A percentile compares a stretch with the other conserved stretches of the same genome.
Conservation (phyloP, 2,888 invertebrate genomes). For the Geophilus truncorum region DNA sequence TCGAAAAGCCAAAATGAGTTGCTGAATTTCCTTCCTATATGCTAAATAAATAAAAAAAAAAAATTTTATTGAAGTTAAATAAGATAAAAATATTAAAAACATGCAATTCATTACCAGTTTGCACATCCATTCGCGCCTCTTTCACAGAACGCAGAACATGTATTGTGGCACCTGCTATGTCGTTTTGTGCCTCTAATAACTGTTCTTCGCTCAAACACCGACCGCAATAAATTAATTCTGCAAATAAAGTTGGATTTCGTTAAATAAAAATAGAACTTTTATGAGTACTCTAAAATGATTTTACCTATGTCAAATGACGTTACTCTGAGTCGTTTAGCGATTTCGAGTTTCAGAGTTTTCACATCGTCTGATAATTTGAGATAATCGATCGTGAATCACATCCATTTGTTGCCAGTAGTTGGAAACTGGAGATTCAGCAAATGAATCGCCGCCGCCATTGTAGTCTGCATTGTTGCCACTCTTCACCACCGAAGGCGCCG, state of each 20-base stretch:
- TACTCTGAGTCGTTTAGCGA: not conserved
- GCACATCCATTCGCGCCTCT: not conserved
- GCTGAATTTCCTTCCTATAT: slow-evolving; percentile 46
- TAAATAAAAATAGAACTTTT: too few species aligned
- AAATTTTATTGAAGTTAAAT: too few species aligned
- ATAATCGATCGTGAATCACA: not conserved
- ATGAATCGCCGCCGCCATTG: too few species aligned
- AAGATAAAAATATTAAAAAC: not conserved
- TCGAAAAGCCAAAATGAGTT: slow-evolving; percentile 59
- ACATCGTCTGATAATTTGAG: not conserved
- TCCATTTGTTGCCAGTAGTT: not conserved
- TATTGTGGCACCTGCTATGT: slow-evolving; percentile 55
- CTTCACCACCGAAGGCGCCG: too few species aligned
- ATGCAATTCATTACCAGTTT: slow-evolving; percentile 37
- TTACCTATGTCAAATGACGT: not conserved
- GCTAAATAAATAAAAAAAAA: slow-evolving; percentile 14
- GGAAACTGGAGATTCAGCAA: too few species aligned
- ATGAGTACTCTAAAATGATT: too few species aligned
- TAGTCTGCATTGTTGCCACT: too few species aligned
- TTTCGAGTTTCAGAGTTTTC: not conserved
- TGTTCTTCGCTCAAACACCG: slow-evolving; percentile 61
- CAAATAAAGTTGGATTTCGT: slow-evolving; percentile 40
- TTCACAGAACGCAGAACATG: slow-evolving; percentile 50
- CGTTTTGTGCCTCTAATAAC: slow-evolving; percentile 60
- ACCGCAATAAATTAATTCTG: slow-evolving; percentile 68